A percentile compares a stretch with the other conserved stretches of the same genome.
phyloP scores from a whole-genome alignment of 2,888 invertebrate genomes.

The Tenthredo distinguenda region DNA sequence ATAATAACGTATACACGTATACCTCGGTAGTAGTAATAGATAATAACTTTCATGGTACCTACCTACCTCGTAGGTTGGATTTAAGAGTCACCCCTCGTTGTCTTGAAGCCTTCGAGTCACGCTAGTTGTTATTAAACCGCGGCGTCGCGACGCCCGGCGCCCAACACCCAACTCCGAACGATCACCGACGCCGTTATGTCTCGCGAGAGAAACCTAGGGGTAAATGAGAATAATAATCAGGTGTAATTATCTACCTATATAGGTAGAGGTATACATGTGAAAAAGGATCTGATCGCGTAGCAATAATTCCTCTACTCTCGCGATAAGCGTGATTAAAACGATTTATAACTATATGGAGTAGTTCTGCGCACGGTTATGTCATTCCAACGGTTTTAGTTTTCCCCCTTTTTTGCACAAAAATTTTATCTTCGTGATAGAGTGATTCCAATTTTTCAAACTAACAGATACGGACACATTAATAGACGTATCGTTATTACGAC shows the following conservation, averaged over 20 bases:
- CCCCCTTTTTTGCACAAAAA: background rate
- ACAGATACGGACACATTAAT: background rate
- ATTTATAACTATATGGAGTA: background rate
- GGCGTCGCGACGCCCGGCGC: slow-evolving; percentile 37
- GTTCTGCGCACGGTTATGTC: background rate
- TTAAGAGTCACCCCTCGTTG: slow-evolving; percentile 21
- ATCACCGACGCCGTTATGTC: slow-evolving; percentile 33
- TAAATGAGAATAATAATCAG: slow-evolving; percentile 12
- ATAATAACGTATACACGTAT: background rate
- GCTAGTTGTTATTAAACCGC: slow-evolving; percentile 24
- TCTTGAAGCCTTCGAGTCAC: slow-evolving; percentile 19
- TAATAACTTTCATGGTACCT: background rate
- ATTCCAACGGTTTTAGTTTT: background rate
- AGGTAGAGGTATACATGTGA: background rate
- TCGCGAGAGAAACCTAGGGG: slow-evolving; percentile 16
- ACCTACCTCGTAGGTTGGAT: background rate
- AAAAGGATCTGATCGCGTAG: background rate
- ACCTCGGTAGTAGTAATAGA: background rate
- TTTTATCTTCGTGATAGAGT: background rate
- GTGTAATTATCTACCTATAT: background rate
- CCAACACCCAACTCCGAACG: slow-evolving; percentile 18
- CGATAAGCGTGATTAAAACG: background rate
- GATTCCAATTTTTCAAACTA: slow-evolving; percentile 12
- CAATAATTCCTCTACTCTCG: background rate
- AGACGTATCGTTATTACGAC: background rate